phyloP scores from a whole-genome alignment of 23 tunicate species.

The Halocynthia aurantium region DNA sequence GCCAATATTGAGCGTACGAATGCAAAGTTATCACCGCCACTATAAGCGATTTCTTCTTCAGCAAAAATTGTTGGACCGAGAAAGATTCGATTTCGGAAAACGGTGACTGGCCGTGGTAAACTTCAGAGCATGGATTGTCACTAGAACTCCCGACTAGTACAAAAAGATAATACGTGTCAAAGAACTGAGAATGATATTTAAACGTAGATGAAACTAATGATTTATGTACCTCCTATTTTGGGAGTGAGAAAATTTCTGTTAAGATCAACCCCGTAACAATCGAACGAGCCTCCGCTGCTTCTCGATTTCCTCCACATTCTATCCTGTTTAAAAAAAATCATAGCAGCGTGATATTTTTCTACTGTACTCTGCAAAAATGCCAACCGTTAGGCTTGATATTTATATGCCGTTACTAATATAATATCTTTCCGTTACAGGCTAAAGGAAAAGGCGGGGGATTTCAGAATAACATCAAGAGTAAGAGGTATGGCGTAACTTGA shows the following conservation, averaged over 20 bases:
- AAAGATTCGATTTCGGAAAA: conserved; percentile 76
- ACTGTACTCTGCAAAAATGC: too few relatives aligned
- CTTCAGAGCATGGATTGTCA: conserved; percentile 39
- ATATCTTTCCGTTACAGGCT: too few relatives aligned
- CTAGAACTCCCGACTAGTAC: conserved; percentile 24
- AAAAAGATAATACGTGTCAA: neutral
- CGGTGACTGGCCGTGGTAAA: conserved; percentile 53
- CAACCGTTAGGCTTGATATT: too few relatives aligned
- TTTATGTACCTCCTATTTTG: conserved; percentile 29
- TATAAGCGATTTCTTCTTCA: conserved; percentile 2
- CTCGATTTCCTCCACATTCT: conserved; percentile 27
- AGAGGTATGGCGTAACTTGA: too few relatives aligned
- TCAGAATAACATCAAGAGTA: too few relatives aligned
- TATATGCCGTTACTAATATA: too few relatives aligned
- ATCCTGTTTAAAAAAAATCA: neutral
- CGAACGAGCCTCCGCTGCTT: conserved; percentile 8
- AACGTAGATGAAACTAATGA: neutral
- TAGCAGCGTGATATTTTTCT: too few relatives aligned
- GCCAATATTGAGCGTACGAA: conserved; percentile 66
- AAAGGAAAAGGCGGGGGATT: too few relatives aligned
- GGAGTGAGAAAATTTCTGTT: conserved; percentile 39
- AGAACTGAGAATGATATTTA: neutral
- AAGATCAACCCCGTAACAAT: conserved; percentile 16
- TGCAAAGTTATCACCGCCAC: conserved; percentile 73
- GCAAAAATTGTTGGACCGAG: conserved; percentile 39